Base-by-base conservation (phyloP, 2,113 vertebrate genomes). In the Chrysemys picta region DNA sequence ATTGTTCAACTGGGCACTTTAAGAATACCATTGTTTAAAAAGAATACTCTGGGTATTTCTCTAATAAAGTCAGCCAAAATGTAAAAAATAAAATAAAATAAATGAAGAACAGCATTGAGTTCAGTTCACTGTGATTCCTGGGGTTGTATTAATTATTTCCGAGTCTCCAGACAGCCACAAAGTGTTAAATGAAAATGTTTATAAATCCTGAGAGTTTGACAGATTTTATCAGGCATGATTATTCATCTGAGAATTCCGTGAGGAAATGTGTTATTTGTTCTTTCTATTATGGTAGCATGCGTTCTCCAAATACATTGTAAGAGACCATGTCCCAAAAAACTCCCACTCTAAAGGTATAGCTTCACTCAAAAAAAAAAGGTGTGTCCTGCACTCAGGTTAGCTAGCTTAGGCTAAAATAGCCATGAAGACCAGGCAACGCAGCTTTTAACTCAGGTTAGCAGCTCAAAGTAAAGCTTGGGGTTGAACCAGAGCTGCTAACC, bases 151-250 rank as follows among this genome's bases (percentile, higher is more conserved):
- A n/a, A 57, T 53, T 72, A 38, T 84, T 92, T 53, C 93, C 8
- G 35, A 69, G 62, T 69, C 25, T 11, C 25, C 54, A 65, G 80
- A 75, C 27, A 86, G 56, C 42, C 2, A 1, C 47, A 47, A 25
- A 56, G 35, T 91, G 80, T 86, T 96, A 90, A 76, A 76, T 78
- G 85, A 92, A 95, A 80, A n/a, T 8, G 10, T 57, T 57, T 57
- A 25, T 57, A 57, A 57, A 35, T 62, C 7, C 16, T 35, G 47
- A 47, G 89, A 35, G 50, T 87, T 91, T 86, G 80, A 25, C 54
- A 80, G 24, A 22, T 80, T 42, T 53, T 93, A 35, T 91, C 50
- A 87, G 47, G 78, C 57, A 54, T 92, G 75, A 1, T 54, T 89
- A 2, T 78, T 50, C 65, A 22, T 53, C 76, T 82, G 45, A 85